Evolutionary conservation across 2,888 invertebrate genomes (phyloP), one percentile per base, ranked within the genome.

Genomic region (Ecliptopera silaceata): DNA sequence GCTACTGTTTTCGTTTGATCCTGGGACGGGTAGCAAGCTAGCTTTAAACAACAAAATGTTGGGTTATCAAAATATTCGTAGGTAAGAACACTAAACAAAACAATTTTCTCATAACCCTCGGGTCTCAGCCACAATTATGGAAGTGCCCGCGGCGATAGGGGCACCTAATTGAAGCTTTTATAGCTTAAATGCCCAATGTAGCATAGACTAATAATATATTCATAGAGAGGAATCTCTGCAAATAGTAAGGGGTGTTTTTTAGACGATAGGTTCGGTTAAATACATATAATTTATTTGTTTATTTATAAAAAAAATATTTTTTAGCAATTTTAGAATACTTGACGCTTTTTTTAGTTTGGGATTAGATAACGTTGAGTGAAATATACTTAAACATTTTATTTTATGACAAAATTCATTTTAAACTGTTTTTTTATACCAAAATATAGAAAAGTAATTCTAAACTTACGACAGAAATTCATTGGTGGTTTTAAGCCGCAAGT

Each of bases 201-300:
- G 66, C 26, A 26, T 66, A 65, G 48, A 65, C 64, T 67, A 72
- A 74, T 74, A 26, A 73, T 74, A 73, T 74, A 74, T 74, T 73
- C 75, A 73, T 70, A 69, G 66, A 55, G 71, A 70, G 70, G 63
- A 59, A 67, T 63, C 61, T 63, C 64, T 64, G 65, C 64, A 64
- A 70, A 71, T 64, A 65, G 62, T 66, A 59, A 66, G 58, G 63
- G 59, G 56, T 65, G 26, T n/a, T n/a, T n/a, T n/a, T n/a, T n/a
- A n/a, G n/a, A n/a, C n/a, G n/a, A n/a, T n/a, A n/a, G n/a, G n/a
- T n/a, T n/a, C n/a, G n/a, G n/a, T n/a, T n/a, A n/a, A n/a, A n/a
- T n/a, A n/a, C n/a, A n/a, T n/a, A n/a, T n/a, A n/a, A n/a, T n/a
- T n/a, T n/a, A n/a, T n/a, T n/a, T n/a, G n/a, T n/a, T n/a, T n/a